phyloP scores from a whole-genome alignment of 2,888 invertebrate species.

The Pardosa pseudoannulata region DNA sequence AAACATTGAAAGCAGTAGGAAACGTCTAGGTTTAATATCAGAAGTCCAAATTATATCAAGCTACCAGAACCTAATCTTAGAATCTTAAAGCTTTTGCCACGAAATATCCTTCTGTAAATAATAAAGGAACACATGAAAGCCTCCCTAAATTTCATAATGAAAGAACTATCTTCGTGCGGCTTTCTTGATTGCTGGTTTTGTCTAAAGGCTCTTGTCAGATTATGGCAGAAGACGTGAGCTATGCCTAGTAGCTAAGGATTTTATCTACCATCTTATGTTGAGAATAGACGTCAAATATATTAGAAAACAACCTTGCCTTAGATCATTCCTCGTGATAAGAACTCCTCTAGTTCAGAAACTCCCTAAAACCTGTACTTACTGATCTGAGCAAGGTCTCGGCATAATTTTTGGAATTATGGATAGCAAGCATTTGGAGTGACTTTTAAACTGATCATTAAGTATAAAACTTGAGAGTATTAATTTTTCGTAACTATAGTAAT shows the following conservation, averaged over 20 bases:
- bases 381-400: conserved; percentile 31
- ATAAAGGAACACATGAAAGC: neutral
- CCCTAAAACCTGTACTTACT: conserved; percentile 52
- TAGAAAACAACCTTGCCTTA: conserved; percentile 27
- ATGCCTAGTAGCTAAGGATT: conserved; percentile 39
- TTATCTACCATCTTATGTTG: conserved; percentile 53
- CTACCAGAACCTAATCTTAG: neutral
- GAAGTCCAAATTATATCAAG: neutral
- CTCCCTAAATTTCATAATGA: conserved; percentile 15
- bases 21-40: no score
- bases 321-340: conserved; percentile 38
- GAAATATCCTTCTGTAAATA: neutral
- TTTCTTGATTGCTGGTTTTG: conserved; percentile 40
- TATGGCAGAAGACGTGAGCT: conserved; percentile 36
- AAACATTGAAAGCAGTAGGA: no score
- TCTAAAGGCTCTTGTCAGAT: conserved; percentile 16
- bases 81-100: neutral
- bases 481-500: neutral
- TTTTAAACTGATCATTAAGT: neutral
- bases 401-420: conserved; percentile 12
- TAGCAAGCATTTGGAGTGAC: neutral
- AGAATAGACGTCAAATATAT: conserved; percentile 47
- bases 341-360: conserved; percentile 13
- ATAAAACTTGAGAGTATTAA: neutral
- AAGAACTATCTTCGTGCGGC: conserved; percentile 24